Evolutionary conservation across 2,113 vertebrate species (phyloP).

Genomic region (Rhinopomastus cyanomelas): DNA sequence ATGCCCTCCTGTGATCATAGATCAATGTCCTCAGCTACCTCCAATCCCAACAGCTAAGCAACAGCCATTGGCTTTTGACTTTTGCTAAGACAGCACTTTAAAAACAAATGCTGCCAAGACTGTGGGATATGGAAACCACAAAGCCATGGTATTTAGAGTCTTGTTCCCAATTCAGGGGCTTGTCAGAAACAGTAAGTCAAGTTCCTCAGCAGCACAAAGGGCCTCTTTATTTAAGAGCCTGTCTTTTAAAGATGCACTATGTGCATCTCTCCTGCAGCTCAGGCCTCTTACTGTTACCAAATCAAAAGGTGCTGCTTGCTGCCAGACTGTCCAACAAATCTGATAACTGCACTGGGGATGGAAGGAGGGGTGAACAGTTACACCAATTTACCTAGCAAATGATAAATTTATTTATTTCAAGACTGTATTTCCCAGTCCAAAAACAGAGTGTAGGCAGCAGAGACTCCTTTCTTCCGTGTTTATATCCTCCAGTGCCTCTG

Average conservation of each 20-base stretch:
- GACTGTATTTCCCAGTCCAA: background rate
- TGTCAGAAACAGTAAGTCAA: background rate
- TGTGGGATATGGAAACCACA: background rate
- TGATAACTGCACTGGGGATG: background rate
- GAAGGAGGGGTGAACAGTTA: background rate
- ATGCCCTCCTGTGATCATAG: background rate
- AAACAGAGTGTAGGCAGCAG: background rate
- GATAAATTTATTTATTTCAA: background rate
- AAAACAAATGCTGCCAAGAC: background rate
- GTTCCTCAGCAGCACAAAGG: background rate
- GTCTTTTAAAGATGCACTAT: background rate
- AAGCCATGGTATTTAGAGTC: background rate
- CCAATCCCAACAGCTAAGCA: background rate
- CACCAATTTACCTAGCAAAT: background rate
- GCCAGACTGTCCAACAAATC: background rate
- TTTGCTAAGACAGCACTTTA: background rate
- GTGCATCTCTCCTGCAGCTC: background rate
- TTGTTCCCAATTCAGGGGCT: background rate
- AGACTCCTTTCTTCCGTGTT: background rate
- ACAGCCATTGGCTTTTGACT: background rate
- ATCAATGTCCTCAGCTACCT: background rate
- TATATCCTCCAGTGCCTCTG: background rate
- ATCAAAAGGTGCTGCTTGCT: background rate
- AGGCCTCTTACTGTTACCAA: background rate
- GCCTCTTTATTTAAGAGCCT: background rate